phyloP scores from a whole-genome alignment of 2,888 invertebrate genomes.

The Drosophila longiperda region DNA sequence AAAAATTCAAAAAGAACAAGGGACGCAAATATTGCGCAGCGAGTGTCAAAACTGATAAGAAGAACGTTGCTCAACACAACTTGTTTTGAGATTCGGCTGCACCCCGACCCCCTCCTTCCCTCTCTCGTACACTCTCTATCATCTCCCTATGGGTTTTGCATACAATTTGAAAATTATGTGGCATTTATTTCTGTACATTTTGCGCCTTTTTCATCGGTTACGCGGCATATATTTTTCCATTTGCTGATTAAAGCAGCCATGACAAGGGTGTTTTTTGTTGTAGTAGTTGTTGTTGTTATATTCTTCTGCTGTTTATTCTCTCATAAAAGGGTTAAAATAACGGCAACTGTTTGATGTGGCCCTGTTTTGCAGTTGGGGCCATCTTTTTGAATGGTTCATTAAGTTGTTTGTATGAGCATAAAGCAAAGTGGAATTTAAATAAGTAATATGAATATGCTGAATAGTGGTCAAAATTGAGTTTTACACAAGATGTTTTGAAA shows the following conservation, averaged over 20 bases:
- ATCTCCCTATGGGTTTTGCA: constrained; percentile 46
- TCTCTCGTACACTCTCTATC: not conserved
- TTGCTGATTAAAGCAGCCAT: constrained; percentile 71
- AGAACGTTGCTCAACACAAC: constrained; percentile 17
- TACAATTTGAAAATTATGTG: constrained; percentile 69
- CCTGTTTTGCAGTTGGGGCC: constrained; percentile 13
- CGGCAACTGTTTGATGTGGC: constrained; percentile 71
- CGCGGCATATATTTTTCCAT: constrained; percentile 64
- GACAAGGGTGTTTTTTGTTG: constrained; percentile 55
- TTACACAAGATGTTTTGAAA: constrained; percentile 3
- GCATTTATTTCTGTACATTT: constrained; percentile 52
- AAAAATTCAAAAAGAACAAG: constrained; percentile 46
- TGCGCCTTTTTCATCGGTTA: constrained; percentile 27
- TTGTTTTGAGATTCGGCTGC: not conserved
- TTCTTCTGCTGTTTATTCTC: constrained; percentile 15
- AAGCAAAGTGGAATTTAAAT: constrained; percentile 44
- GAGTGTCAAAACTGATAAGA: constrained; percentile 50
- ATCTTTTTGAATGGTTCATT: constrained; percentile 67
- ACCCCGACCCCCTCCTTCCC: not conserved
- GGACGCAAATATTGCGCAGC: constrained; percentile 54
- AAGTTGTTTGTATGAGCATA: constrained; percentile 56
- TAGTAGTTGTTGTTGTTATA: constrained; percentile 14
- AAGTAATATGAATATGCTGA: constrained; percentile 7
- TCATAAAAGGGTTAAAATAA: constrained; percentile 68
- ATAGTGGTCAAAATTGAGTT: constrained; percentile 16